Evolutionary conservation across 53 echinoderm and acorn worm genomes (phyloP), one percentile per base, ranked within the genome.

Genomic region (Temnopleurus reevesii): DNA sequence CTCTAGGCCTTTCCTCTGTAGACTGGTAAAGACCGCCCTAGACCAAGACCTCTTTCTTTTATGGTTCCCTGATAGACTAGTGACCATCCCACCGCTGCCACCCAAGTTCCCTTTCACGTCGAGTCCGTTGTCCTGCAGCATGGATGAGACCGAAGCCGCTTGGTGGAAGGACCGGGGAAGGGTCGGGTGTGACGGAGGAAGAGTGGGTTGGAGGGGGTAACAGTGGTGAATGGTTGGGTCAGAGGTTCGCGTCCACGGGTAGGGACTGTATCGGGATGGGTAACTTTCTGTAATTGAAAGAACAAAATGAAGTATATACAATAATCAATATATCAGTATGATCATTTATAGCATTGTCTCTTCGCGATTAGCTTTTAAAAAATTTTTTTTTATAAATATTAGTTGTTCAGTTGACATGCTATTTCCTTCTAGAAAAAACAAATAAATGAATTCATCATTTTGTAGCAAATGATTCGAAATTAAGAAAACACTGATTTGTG

Each of bases 41-140:
- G 99, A 99, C 99, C 99, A 99, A 54, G 96, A 96, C 35, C 96
- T 91, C 90, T 99, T 99, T 45, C 96, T 81, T 46, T 93, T 90
- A 2, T 90, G 93, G 5, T 89, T 63, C 47, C 89, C 93, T 21
- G 81, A 76, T 26, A 71, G 56, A 23, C 35, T 7, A 3, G 18
- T 29, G 8, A 41, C 79, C 3, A 45, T 66, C 46, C 88, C 88
- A 46, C 88, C 88, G 46, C 65, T 46, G 46, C 51, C 88, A 45
- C 51, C 51, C 3, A 51, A 49, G 18, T 31, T 33, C 4, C 47
- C 4, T 26, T 87, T 87, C 17, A 46, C 51, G 88, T 66, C 88
- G 19, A 45, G 65, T 2, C 71, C 88, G 34, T n/a, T 34, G 53
- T 49, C 71, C 44, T 31, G 46, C 61, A 44, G n/a, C 0, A 36